Percentiles rank a stretch among this genome's conserved stretches.
phyloP scores from a whole-genome alignment of 2,113 vertebrate genomes.

The Epinephelus lanceolatus region DNA sequence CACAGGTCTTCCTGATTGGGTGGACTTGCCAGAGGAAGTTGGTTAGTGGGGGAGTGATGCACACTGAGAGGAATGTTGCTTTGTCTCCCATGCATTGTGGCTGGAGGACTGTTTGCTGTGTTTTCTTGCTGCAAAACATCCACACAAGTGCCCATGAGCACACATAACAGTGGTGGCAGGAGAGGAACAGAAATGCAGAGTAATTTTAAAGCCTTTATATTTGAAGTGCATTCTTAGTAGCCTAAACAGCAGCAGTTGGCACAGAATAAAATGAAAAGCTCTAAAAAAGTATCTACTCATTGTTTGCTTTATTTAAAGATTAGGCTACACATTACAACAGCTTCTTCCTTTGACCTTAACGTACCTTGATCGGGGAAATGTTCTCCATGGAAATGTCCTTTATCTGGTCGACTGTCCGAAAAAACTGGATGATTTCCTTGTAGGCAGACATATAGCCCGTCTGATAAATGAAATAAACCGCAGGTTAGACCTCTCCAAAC shows the following conservation, averaged over 20 bases:
- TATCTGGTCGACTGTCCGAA: background rate
- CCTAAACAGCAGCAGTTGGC: background rate
- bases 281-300: background rate
- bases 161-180: background rate
- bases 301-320: background rate
- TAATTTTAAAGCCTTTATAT: background rate
- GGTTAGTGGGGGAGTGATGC: slow-evolving; percentile 16
- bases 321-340: background rate
- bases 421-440: background rate
- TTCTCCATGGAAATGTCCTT: slow-evolving; percentile 58
- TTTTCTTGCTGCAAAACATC: slow-evolving; percentile 58
- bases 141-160: background rate
- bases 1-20: slow-evolving; percentile 80
- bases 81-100: slow-evolving; percentile 18
- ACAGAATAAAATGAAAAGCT: background rate
- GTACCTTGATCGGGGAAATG: slow-evolving; percentile 84
- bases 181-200: background rate
- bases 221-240: background rate
- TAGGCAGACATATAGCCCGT: background rate
- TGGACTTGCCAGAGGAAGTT: slow-evolving; percentile 37
- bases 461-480: background rate
- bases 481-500: background rate
- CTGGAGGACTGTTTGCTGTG: slow-evolving; percentile 6
- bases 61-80: slow-evolving; percentile 2
- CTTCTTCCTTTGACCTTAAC: slow-evolving; percentile 13